Evolutionary conservation across 2,888 invertebrate species (phyloP).

Genomic region (Chesias legatella): DNA sequence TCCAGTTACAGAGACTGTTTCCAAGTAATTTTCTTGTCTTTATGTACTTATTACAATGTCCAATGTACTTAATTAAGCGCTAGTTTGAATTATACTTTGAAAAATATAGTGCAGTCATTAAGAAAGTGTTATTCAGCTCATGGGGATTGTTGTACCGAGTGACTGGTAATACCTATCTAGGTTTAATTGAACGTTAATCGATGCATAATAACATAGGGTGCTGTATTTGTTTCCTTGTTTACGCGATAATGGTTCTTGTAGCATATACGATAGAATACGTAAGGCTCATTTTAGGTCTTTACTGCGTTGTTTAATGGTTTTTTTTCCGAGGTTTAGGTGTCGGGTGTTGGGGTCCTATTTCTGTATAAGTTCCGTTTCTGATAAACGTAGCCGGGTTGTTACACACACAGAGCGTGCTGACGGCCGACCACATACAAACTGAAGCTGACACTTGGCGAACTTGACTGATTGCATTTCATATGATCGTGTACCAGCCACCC

Average conservation of each 20-base stretch:
- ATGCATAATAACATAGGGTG: slow-evolving; percentile 58
- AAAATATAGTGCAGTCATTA: no score
- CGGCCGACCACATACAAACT: no score
- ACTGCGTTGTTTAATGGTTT: slow-evolving; percentile 41
- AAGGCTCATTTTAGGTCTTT: slow-evolving; percentile 33
- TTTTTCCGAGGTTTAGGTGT: slow-evolving; percentile 33
- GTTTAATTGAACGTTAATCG: slow-evolving; percentile 45
- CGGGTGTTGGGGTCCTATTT: slow-evolving; percentile 35
- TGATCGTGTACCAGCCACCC: no score
- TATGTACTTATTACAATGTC: slow-evolving; percentile 3
- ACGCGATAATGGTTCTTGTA: slow-evolving; percentile 27
- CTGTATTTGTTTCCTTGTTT: slow-evolving; percentile 44
- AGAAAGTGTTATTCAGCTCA: slow-evolving; percentile 5
- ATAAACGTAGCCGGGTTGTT: slow-evolving; percentile 1
- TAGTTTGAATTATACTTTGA: not conserved
- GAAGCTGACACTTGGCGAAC: no score
- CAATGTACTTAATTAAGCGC: slow-evolving; percentile 15
- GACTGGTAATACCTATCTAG: slow-evolving; percentile 43
- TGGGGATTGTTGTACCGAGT: slow-evolving; percentile 32
- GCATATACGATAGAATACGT: slow-evolving; percentile 20
- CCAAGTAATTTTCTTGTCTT: no score
- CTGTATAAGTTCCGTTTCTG: not conserved
- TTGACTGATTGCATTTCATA: no score
- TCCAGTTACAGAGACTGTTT: no score
- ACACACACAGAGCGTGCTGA: slow-evolving; percentile 5